Evolutionary conservation across 2,888 invertebrate species (phyloP), one percentile per base, ranked within the genome.

Genomic region (Serrognathus titanus): DNA sequence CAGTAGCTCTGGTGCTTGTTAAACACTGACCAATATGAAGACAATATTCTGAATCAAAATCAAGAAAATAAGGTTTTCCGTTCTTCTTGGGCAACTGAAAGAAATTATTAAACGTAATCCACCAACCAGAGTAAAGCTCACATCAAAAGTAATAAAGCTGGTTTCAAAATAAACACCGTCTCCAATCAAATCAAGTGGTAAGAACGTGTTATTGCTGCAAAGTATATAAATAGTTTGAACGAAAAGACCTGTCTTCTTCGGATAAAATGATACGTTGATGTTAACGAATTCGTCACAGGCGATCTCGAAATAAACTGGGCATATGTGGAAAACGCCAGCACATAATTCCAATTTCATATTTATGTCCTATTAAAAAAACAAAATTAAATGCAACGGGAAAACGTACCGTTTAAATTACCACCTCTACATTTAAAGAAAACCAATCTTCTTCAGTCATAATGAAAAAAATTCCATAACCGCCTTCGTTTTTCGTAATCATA

Each of bases 401-500:
- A 12, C 13, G 6, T 40, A 7, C 12, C 7, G 12, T 40, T 7
- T 1, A 31, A 31, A 31, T 31, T 31, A 31, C 24, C 4, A 43
- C 43, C 20, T 43, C 20, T 9, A 43, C 43, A 16, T 43, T 10
- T 65, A 69, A 70, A 10, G 66, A 66, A 57, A 66, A 71, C 79
- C 80, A 81, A 60, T 79, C 75, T 4, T 73, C 69, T 67, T 80
- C 80, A 20, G 74, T 74, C 57, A 80, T 71, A 37, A 78, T 64
- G 55, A 80, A 79, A 66, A 80, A 80, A 56, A 65, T 69, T 12
- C 76, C 79, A 7, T 59, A 57, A 2, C 70, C 72, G 1, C 80
- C 80, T 20, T 63, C 46, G 60, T 80, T 81, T 60, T 66, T 69
- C 36, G 80, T 63, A 48, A 70, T 64, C 12, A 75, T 60, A 2